A percentile compares a stretch with the other conserved stretches of the same genome.
phyloP scores from a whole-genome alignment of 2,888 invertebrate species.

The Meteorus cinctellus region DNA sequence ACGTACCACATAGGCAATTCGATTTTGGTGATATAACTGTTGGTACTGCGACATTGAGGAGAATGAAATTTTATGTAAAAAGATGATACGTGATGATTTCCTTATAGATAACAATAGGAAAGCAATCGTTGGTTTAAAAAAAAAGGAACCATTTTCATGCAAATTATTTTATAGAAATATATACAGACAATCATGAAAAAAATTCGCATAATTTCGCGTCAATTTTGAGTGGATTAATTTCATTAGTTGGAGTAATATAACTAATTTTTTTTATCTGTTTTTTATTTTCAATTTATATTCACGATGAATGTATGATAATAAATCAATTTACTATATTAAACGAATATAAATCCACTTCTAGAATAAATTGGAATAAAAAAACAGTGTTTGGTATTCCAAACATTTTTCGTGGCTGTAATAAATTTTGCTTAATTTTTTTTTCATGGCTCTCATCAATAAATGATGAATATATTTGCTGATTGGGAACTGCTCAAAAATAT shows the following conservation, averaged over 20 bases:
- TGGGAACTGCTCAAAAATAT: background rate
- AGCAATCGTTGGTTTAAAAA: background rate
- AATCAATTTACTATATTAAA: background rate
- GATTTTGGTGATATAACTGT: constrained; percentile 4
- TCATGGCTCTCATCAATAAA: background rate
- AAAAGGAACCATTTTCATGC: too few species aligned
- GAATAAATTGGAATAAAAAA: background rate
- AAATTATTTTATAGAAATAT: too few species aligned
- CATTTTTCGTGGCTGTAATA: background rate
- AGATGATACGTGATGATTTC: background rate
- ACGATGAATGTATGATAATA: background rate
- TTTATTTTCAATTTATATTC: too few species aligned
- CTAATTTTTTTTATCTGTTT: background rate
- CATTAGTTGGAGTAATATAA: too few species aligned
- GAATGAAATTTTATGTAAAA: background rate
- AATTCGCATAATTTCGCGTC: too few species aligned
- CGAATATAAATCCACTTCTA: background rate
- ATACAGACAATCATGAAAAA: too few species aligned
- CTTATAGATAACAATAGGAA: background rate
- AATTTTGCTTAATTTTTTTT: background rate
- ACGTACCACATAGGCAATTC: constrained; percentile 8
- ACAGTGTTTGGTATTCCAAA: background rate
- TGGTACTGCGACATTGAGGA: background rate
- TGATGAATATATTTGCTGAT: constrained; percentile 2
- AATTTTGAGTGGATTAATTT: too few species aligned